A percentile compares a stretch with the other conserved stretches of the same genome.
Conservation (phyloP, 2,888 invertebrate species). For the Caenorhabditis sp. region DNA sequence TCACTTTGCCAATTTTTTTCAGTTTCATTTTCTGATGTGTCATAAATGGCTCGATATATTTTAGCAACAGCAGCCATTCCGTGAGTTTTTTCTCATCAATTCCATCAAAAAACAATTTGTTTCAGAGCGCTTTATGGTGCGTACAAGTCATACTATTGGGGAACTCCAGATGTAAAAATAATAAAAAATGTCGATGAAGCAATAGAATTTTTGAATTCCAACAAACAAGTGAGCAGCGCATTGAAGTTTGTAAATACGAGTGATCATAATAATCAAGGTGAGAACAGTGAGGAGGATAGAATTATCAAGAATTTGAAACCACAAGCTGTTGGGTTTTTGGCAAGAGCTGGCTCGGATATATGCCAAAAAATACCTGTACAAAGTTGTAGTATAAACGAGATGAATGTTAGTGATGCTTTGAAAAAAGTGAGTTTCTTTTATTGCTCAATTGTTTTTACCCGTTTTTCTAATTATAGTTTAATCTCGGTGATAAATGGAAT, state of each 20-base stretch:
- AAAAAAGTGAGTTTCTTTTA: slow-evolving; percentile 20
- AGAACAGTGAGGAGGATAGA: slow-evolving; percentile 14
- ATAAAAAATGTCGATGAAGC: slow-evolving; percentile 49
- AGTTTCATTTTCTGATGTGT: slow-evolving; percentile 18
- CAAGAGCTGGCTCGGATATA: slow-evolving; percentile 38
- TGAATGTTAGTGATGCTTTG: slow-evolving; percentile 39
- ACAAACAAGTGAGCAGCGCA: slow-evolving; percentile 34
- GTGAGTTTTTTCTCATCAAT: slow-evolving; percentile 28
- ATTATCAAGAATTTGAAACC: slow-evolving; percentile 36
- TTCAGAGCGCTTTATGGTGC: slow-evolving; percentile 48
- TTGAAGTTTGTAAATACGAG: slow-evolving; percentile 1
- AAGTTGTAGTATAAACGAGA: slow-evolving; percentile 23
- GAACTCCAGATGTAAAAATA: slow-evolving; percentile 29
- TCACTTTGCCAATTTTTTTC: neutral
- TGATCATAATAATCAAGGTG: neutral
- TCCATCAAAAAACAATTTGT: neutral
- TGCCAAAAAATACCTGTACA: slow-evolving; percentile 38
- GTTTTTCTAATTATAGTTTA: slow-evolving; percentile 30
- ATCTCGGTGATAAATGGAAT: slow-evolving; percentile 60
- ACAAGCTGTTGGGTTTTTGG: slow-evolving; percentile 27
- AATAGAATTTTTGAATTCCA: slow-evolving; percentile 45
- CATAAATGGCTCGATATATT: slow-evolving; percentile 48
- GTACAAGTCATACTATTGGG: slow-evolving; percentile 35
- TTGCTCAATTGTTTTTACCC: neutral
- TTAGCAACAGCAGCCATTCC: slow-evolving; percentile 47